phyloP scores from a whole-genome alignment of 2,888 invertebrate genomes.

The Girardia tigrina region DNA sequence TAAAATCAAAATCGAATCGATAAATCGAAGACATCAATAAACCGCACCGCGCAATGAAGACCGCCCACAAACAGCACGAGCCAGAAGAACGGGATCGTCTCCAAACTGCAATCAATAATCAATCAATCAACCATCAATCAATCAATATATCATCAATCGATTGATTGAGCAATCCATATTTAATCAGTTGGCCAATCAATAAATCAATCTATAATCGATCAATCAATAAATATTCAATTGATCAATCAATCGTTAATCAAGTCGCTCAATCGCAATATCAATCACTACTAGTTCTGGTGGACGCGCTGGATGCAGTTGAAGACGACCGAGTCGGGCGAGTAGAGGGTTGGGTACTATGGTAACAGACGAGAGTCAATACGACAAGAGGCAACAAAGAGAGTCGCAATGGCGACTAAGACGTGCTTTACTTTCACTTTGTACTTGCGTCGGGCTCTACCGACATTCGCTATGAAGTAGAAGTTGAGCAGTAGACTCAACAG shows the following conservation, averaged over 20 bases:
- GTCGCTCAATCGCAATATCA: no score
- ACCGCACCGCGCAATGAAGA: not conserved
- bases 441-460: not conserved
- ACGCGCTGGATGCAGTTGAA: conserved; percentile 17
- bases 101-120: not conserved
- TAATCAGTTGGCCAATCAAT: no score
- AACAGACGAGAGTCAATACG: not conserved
- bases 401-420: no score
- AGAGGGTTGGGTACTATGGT: not conserved
- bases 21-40: no score
- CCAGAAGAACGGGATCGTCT: not conserved
- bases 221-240: no score
- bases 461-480: not conserved
- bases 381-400: no score
- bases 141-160: no score
- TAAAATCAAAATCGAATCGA: no score
- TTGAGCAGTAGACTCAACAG: not conserved
- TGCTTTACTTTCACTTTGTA: not conserved
- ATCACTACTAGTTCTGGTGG: not conserved
- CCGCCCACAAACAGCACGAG: not conserved
- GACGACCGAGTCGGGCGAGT: not conserved
- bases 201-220: no score
- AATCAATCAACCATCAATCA: no score
- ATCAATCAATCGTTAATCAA: no score
- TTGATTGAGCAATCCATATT: no score